Evolutionary conservation across 1,140 invertebrate genomes (phyloP).

Genomic region (Galleria mellonella): DNA sequence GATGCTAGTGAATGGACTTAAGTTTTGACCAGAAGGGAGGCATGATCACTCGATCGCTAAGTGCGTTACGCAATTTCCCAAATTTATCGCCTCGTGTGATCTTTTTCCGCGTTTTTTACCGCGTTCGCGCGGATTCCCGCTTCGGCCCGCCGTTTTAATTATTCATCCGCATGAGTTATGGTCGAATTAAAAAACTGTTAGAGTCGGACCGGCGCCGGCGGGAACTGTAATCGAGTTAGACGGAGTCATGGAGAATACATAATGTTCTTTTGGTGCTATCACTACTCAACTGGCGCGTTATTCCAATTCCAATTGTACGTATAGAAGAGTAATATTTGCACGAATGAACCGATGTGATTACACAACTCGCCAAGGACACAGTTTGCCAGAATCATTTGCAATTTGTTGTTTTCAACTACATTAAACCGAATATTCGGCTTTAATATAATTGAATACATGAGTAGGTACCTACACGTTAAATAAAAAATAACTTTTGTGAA

Average conservation of each 20-base stretch:
- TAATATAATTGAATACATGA: too few species aligned
- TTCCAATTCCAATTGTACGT: background rate
- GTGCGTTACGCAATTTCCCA: slow-evolving; percentile 57
- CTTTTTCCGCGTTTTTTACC: slow-evolving; percentile 50
- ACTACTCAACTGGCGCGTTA: background rate
- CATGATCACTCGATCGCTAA: slow-evolving; percentile 34
- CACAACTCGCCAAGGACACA: slow-evolving; percentile 21
- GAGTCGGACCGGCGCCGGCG: slow-evolving; percentile 65
- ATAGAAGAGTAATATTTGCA: slow-evolving; percentile 5
- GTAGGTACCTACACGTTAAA: too few species aligned
- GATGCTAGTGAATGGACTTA: background rate
- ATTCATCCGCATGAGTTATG: slow-evolving; percentile 75
- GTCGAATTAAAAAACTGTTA: slow-evolving; percentile 76
- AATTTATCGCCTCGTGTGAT: slow-evolving; percentile 53
- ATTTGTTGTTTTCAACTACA: slow-evolving; percentile 45
- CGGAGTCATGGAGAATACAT: slow-evolving; percentile 63
- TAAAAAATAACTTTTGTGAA: too few species aligned
- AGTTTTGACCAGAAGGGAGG: slow-evolving; percentile 17
- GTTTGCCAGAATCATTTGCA: slow-evolving; percentile 52
- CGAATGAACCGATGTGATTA: slow-evolving; percentile 24
- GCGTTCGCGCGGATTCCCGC: slow-evolving; percentile 51
- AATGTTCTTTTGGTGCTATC: slow-evolving; percentile 28
- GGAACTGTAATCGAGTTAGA: slow-evolving; percentile 66
- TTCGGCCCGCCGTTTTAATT: slow-evolving; percentile 68
- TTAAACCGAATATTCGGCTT: slow-evolving; percentile 6